Percentiles rank a stretch among this genome's conserved stretches.
These are phyloP conservation scores for Eurypyga helias DNA, from an alignment of 2,113 vertebrate species.

Conservation along the genomic window DNA sequence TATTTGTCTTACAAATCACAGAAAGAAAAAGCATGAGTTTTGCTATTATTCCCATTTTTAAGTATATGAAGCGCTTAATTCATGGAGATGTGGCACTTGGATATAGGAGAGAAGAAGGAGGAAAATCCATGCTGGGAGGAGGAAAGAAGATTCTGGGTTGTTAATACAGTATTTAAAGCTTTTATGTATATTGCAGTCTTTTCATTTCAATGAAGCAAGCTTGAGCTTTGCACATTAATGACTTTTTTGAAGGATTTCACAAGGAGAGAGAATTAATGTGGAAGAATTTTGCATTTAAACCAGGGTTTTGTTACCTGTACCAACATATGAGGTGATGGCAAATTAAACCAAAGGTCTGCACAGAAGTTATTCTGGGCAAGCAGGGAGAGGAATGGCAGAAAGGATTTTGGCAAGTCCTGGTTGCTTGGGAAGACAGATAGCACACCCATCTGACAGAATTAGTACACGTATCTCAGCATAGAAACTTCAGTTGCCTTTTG, in stretches of 20 bases:
- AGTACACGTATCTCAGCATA: not conserved
- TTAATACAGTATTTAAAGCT: not conserved
- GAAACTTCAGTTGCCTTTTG: not conserved
- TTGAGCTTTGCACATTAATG: not conserved
- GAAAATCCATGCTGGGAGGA: not conserved
- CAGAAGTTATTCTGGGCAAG: not conserved
- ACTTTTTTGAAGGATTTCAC: not conserved
- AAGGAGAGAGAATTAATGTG: not conserved
- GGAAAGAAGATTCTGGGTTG: not conserved
- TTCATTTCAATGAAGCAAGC: not conserved
- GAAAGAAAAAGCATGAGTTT: not conserved
- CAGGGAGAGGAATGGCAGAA: not conserved
- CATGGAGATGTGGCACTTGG: not conserved
- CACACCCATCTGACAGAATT: not conserved
- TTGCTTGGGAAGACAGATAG: not conserved
- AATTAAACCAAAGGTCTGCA: not conserved
- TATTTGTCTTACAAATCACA: not conserved
- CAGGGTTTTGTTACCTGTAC: not conserved
- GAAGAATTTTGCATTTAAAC: not conserved
- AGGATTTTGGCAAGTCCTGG: not conserved
- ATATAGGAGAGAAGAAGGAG: not conserved
- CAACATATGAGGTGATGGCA: not conserved
- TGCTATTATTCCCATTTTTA: not conserved
- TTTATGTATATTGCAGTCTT: not conserved
- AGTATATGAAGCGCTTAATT: not conserved